A percentile compares a stretch with the other conserved stretches of the same genome.
Evolutionary conservation across 2,113 vertebrate species (phyloP).

Genomic region (Pseudorhombus dupliciocellatus): DNA sequence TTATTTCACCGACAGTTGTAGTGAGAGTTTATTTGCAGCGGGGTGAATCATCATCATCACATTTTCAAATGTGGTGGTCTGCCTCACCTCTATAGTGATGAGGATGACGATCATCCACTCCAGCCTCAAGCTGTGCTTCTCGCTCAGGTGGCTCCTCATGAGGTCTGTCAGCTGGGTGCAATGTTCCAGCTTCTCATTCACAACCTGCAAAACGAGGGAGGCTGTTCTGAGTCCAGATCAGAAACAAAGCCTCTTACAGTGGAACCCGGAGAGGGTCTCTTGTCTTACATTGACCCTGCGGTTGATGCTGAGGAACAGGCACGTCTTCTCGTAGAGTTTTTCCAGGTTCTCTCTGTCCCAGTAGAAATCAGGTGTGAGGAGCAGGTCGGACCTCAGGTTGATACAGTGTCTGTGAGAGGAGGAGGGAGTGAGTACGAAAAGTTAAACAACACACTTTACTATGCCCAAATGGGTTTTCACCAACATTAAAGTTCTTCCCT

Average conservation of each 20-base stretch:
- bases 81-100: slow-evolving; percentile 93
- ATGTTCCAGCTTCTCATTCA: slow-evolving; percentile 97
- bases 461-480: no score
- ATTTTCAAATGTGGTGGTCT: neutral
- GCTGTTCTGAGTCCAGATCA: no score
- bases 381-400: slow-evolving; percentile 96
- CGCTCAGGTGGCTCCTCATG: slow-evolving; percentile 95
- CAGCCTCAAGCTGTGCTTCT: slow-evolving; percentile 91
- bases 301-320: slow-evolving; percentile 95
- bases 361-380: slow-evolving; percentile 98
- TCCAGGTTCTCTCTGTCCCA: slow-evolving; percentile 98
- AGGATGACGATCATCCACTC: slow-evolving; percentile 99
- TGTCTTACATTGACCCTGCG: slow-evolving; percentile 91
- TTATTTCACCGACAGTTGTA: neutral
- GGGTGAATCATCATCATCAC: no score
- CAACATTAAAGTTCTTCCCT: no score
- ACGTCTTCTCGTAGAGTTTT: slow-evolving; percentile 95
- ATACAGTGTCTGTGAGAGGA: slow-evolving; percentile 88
- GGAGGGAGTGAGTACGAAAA: neutral
- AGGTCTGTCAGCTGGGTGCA: slow-evolving; percentile 95
- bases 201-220: slow-evolving; percentile 81
- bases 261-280: neutral
- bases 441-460: no score
- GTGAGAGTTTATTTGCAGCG: neutral
- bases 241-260: neutral